Evolutionary conservation across 2,113 vertebrate genomes (phyloP).

Genomic region (Saguinus midas): DNA sequence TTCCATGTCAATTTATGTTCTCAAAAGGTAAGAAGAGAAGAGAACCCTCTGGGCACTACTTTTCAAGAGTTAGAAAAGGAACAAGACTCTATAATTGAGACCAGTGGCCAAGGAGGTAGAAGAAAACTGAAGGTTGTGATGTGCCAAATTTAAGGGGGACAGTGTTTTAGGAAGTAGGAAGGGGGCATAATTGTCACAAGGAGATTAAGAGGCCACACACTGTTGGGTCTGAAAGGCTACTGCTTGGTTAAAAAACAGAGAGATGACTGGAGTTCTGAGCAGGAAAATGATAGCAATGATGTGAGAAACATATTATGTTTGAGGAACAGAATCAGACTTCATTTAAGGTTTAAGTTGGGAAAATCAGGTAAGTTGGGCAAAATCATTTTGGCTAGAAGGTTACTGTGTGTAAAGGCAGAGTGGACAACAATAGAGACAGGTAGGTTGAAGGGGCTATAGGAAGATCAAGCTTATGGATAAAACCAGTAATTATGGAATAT

Average conservation of each 20-base stretch:
- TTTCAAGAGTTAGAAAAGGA: background rate
- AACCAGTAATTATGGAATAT: background rate
- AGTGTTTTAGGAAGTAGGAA: background rate
- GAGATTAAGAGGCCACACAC: background rate
- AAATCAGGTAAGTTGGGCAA: background rate
- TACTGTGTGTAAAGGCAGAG: background rate
- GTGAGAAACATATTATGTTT: background rate
- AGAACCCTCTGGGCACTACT: background rate
- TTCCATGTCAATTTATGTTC: background rate
- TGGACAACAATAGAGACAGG: background rate
- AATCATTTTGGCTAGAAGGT: background rate
- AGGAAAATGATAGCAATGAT: background rate
- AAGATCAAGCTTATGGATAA: background rate
- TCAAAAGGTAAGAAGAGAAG: background rate
- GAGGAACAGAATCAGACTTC: background rate
- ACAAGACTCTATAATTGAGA: background rate
- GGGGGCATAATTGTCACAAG: background rate
- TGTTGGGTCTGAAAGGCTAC: background rate
- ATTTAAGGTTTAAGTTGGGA: background rate
- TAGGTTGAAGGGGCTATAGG: background rate
- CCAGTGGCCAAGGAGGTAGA: background rate
- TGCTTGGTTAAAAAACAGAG: background rate
- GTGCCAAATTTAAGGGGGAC: background rate
- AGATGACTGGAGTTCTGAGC: background rate
- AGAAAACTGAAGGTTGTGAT: background rate